Percentiles rank a stretch among this genome's conserved stretches.
These are phyloP conservation scores for Callaeas wilsoni DNA, from an alignment of 2,113 vertebrate genomes.

Conservation along the genomic window DNA sequence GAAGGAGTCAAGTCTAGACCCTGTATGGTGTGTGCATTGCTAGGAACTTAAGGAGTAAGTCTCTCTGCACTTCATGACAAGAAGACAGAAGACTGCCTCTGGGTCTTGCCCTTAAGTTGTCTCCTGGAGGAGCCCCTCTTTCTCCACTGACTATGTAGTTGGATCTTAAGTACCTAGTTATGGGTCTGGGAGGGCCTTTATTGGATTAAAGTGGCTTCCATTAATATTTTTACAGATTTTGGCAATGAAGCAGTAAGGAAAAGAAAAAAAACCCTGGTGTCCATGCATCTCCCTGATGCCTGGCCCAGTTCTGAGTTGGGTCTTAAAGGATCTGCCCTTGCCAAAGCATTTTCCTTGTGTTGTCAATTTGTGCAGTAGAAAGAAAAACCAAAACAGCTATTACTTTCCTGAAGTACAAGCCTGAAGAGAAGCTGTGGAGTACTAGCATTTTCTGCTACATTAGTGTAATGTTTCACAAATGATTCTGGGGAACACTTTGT, in stretches of 20 bases:
- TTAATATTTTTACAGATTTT: not conserved
- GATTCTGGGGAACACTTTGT: not conserved
- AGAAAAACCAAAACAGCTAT: not conserved
- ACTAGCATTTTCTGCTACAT: not conserved
- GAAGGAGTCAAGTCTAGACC: not conserved
- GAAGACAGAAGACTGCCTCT: not conserved
- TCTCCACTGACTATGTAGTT: not conserved
- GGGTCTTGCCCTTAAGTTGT: not conserved
- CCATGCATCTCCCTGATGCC: not conserved
- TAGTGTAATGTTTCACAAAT: not conserved
- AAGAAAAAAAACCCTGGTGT: not conserved
- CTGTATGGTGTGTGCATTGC: not conserved
- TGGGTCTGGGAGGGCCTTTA: not conserved
- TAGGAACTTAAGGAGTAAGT: not conserved
- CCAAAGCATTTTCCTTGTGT: not conserved
- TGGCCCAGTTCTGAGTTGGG: not conserved
- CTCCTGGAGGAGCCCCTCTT: not conserved
- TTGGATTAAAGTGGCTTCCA: not conserved
- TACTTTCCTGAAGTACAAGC: not conserved
- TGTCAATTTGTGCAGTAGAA: not conserved
- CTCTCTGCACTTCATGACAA: not conserved
- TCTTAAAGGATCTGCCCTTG: not conserved
- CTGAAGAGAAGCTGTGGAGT: not conserved
- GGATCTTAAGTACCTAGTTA: not conserved
- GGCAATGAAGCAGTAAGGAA: not conserved